Base-by-base conservation (phyloP, 2,888 invertebrate genomes). In the Dasysyrphus tricinctus region DNA sequence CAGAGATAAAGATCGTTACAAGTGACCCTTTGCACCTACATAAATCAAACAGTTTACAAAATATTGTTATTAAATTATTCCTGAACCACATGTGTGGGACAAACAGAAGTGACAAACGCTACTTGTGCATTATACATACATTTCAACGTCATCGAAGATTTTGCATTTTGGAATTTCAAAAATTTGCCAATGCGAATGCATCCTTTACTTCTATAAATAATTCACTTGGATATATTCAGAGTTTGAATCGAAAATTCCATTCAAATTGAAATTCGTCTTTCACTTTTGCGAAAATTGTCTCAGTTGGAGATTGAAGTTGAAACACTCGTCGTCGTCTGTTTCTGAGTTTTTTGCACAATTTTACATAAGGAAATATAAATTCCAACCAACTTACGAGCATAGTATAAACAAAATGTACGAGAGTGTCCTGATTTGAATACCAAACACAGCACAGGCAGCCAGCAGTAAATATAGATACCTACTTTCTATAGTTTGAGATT, bases 351-450 rank as follows among this genome's bases (percentile, higher is more conserved):
- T 14, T 4, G 32, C 19, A 47, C 19, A 47, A 51, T 5, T 14
- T 12, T 37, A 14, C 32, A 34, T 14, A 44, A 44, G 44, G 44
- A 63, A 29, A 63, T 19, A 59, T 59, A 59, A 39, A 63, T 39
- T 42, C 61, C 9, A 59, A 19, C 19, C 16, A 24, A 59, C 12
- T 19, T n/a, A 65, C 29, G 44, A 29, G 5, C 29, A 19, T 14
- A 63, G 5, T 44, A 19, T 19, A 63, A 72, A 47, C 16, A 70
- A 56, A 72, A 51, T 72, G 51, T 67, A 80, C 84, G 57, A 51
- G 57, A 51, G 72, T 73, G 65, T 84, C 61, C 72, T 69, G 61
- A 85, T 81, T 85, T 85, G 85, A 73, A 85, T 85, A 81, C 77
- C 80, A 76, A 80, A 32, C 54, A 67, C 54, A 57, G 6, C 42